Evolutionary conservation across 37 sponge, comb jelly and placozoan species (phyloP), one percentile per base, ranked within the genome.

Genomic region (Petrosia ficiformis): DNA sequence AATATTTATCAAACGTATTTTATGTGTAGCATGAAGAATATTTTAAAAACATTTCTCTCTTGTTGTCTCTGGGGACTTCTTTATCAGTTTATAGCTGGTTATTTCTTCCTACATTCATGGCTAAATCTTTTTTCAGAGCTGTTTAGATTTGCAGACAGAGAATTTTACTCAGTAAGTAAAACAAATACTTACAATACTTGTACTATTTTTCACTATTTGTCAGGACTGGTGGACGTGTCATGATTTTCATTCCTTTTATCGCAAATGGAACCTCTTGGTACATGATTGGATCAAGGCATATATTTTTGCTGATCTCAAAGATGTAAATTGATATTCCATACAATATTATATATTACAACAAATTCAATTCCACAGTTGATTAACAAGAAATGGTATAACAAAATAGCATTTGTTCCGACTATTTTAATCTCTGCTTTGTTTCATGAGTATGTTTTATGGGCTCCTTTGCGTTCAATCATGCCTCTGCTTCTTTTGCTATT

Each of bases 141-240:
- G 44, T 67, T 83, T 0, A 31, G 85, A 4, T 96, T 96, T 74
- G 97, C 80, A 21, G 97, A 96, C 75, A 65, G 97, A 26, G 77
- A 82, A 42, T 96, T 96, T 29, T 96, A 96, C 59, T 76, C 76
- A 29, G 97, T 93, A 24, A 40, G 82, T 29, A 48, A 48, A 14
- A 48, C 14, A 48, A 48, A 48, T 48, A 14, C 14, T 48, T 48
- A 14, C 54, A 48, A n/a, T n/a, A n/a, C n/a, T n/a, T n/a, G n/a
- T n/a, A n/a, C n/a, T n/a, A n/a, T n/a, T n/a, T n/a, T n/a, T n/a
- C n/a, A n/a, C n/a, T n/a, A n/a, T 67, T 2, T 36, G 38, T 36
- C 72, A 93, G 95, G 92, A 90, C 70, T 94, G 95, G 95, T 94
- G 95, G 95, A 94, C 86, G 5, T 88, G 95, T 72, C 77, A 58